Evolutionary conservation across 1,140 invertebrate genomes (phyloP).

Genomic region (Lepidurus apus): DNA sequence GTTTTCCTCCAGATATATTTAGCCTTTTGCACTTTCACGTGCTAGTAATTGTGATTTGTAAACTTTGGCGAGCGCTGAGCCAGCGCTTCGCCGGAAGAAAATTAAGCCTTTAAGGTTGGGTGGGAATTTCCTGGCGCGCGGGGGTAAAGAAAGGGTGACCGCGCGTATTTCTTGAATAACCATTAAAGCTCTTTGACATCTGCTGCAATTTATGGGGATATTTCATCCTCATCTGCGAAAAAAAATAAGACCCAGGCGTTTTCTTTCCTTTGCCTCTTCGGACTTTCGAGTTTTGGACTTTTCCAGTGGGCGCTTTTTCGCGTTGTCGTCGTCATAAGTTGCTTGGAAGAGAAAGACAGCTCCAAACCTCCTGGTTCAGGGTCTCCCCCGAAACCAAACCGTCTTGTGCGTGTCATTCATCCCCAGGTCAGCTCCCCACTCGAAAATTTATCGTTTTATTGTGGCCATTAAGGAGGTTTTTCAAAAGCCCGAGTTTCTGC

Average conservation of each 20-base stretch:
- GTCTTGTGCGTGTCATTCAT: conserved; percentile 25
- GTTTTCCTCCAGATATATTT: too few relatives aligned
- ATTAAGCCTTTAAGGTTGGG: too few relatives aligned
- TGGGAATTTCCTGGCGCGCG: too few relatives aligned
- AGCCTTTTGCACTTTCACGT: too few relatives aligned
- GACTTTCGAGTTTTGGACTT: not conserved
- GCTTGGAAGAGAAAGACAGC: not conserved
- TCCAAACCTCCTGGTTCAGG: not conserved
- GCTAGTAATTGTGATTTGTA: too few relatives aligned
- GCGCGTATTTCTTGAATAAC: conserved; percentile 12
- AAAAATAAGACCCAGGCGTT: not conserved
- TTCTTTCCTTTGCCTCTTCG: not conserved
- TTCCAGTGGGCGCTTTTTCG: not conserved
- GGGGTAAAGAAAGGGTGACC: not conserved
- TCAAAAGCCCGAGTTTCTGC: not conserved
- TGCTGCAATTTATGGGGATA: conserved; percentile 17
- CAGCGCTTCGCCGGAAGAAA: too few relatives aligned
- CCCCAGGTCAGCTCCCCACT: conserved; percentile 23
- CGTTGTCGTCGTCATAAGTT: conserved; percentile 17
- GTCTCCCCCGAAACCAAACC: not conserved
- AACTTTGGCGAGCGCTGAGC: too few relatives aligned
- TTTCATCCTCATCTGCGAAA: not conserved
- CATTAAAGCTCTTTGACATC: conserved; percentile 22
- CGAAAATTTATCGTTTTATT: conserved; percentile 36
- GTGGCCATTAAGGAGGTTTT: conserved; percentile 32